phyloP scores from a whole-genome alignment of 2,797 vertebrate species.

The Vespertilio murinus region DNA sequence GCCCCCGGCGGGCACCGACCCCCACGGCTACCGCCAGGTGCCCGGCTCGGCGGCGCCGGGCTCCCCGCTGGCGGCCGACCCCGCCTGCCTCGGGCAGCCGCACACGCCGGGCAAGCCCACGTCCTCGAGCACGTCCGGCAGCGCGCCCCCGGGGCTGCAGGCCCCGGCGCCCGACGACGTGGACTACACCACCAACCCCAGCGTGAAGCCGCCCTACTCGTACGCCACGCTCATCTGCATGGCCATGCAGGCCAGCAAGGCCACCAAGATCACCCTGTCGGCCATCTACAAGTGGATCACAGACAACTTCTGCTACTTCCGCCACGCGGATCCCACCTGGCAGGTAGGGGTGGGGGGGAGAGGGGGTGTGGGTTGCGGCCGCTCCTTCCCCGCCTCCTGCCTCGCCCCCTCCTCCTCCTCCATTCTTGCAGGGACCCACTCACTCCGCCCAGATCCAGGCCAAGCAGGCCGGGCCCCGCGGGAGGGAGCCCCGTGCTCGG shows the following conservation, averaged over 20 bases:
- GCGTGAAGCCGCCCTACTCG: conserved; percentile 94
- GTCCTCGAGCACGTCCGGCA: conserved; percentile 89
- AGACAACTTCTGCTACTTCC: conserved; percentile 98
- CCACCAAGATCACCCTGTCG: conserved; percentile 95
- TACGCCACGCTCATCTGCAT: conserved; percentile 98
- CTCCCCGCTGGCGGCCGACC: conserved; percentile 93
- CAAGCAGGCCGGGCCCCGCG: not conserved
- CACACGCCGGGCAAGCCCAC: conserved; percentile 93
- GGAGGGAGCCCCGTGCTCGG: not conserved
- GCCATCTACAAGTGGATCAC: conserved; percentile 99
- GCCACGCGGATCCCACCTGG: conserved; percentile 96
- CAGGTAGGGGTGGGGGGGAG: conserved; percentile 87
- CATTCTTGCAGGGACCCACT: not conserved
- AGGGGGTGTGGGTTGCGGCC: not conserved
- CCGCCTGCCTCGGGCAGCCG: conserved; percentile 91
- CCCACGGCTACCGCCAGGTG: conserved; percentile 84
- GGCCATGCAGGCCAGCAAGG: conserved; percentile 96
- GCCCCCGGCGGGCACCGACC: conserved; percentile 83
- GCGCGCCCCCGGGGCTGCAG: conserved; percentile 83
- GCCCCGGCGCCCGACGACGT: conserved; percentile 92
- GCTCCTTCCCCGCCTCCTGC: not conserved
- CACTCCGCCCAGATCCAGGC: not conserved
- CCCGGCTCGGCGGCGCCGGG: conserved; percentile 88
- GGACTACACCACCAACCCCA: conserved; percentile 93
- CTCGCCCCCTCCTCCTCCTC: not conserved